phyloP scores from a whole-genome alignment of 2,797 vertebrate genomes.

The Hydrocynus forskahlii region DNA sequence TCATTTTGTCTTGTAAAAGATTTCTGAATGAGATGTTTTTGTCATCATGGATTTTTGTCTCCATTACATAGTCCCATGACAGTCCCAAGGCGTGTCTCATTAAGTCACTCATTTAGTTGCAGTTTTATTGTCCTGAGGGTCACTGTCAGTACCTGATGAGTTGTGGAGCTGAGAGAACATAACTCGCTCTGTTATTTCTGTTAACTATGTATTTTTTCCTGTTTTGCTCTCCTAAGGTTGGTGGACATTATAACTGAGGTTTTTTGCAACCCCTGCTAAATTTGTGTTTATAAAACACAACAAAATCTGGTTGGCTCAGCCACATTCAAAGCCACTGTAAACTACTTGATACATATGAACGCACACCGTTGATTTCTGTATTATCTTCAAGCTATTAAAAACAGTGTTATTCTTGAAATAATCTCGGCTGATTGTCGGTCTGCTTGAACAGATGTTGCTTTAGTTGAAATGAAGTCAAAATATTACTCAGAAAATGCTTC shows the following conservation, averaged over 20 bases:
- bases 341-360: background rate
- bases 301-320: background rate
- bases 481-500: too few relatives aligned
- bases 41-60: background rate
- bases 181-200: background rate
- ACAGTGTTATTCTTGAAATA: background rate
- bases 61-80: background rate
- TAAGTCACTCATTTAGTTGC: constrained; percentile 1
- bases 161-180: background rate
- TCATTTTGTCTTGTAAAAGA: background rate
- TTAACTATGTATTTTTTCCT: background rate
- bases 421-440: background rate
- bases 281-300: background rate
- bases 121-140: constrained; percentile 1
- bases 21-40: background rate
- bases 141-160: background rate
- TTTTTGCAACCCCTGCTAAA: background rate
- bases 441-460: too few relatives aligned
- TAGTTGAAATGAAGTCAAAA: too few relatives aligned
- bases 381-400: background rate
- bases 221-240: background rate
- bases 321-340: background rate
- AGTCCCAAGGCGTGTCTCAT: background rate
- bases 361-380: background rate
- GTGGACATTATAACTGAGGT: background rate